These are phyloP conservation scores for Drosophila testacea DNA, from an alignment of 2,888 invertebrate species.

Conservation along the genomic window DNA sequence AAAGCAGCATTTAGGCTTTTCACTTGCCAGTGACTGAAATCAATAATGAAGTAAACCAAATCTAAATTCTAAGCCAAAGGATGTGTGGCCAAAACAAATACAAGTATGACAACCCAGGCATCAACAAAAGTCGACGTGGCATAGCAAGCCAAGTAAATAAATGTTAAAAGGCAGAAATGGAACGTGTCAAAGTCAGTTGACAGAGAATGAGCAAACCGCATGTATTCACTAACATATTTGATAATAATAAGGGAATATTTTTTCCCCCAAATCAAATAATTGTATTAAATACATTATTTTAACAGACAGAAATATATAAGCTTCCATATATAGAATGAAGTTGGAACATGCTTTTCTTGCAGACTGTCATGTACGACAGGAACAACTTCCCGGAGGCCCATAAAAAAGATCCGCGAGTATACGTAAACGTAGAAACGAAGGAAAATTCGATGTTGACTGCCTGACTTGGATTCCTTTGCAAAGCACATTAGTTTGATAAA, in stretches of 20 bases:
- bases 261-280: background rate
- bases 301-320: constrained; percentile 22
- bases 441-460: constrained; percentile 2
- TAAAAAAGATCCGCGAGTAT: constrained; percentile 44
- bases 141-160: constrained; percentile 69
- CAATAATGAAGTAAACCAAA: constrained; percentile 42
- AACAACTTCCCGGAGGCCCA: constrained; percentile 45
- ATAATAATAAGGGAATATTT: constrained; percentile 4
- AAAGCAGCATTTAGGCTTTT: constrained; percentile 53
- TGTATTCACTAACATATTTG: constrained; percentile 41
- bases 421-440: background rate
- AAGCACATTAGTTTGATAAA: constrained; percentile 75
- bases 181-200: constrained; percentile 69
- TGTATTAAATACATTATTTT: constrained; percentile 15
- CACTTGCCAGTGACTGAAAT: constrained; percentile 46
- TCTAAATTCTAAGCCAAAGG: constrained; percentile 33
- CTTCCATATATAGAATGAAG: constrained; percentile 33
- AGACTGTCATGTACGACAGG: constrained; percentile 35
- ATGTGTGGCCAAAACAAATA: constrained; percentile 52
- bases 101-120: constrained; percentile 56
- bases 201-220: constrained; percentile 55
- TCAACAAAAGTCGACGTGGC: constrained; percentile 27
- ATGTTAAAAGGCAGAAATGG: constrained; percentile 70
- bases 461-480: constrained; percentile 34
- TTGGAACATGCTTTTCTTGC: constrained; percentile 66